Conservation (phyloP, 1,140 invertebrate species). For the Aphis gossypii region DNA sequence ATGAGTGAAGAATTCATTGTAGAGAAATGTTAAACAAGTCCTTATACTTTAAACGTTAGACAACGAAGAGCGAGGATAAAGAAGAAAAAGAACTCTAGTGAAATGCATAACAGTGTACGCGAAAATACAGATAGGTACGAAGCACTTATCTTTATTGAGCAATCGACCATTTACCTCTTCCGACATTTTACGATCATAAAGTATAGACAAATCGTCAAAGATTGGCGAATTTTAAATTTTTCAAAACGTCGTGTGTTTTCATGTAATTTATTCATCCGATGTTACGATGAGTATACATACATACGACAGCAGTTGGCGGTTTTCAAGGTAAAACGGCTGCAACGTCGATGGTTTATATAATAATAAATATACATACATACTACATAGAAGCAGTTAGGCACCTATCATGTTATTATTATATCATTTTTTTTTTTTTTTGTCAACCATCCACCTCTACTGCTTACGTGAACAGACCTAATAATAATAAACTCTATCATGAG, state of each 20-base stretch:
- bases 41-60: neutral
- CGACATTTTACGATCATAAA: conserved; percentile 19
- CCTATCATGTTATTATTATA: neutral
- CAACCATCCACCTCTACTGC: neutral
- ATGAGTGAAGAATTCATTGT: neutral
- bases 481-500: neutral
- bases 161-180: conserved; percentile 27
- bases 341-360: neutral
- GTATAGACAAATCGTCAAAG: neutral
- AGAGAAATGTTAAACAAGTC: neutral
- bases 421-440: neutral
- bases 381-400: neutral
- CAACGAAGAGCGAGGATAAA: neutral
- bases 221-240: neutral
- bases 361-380: neutral
- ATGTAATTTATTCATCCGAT: neutral
- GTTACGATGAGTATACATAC: neutral
- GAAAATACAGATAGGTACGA: neutral
- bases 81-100: conserved; percentile 17
- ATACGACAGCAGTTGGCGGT: neutral
- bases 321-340: conserved; percentile 27
- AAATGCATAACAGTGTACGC: neutral
- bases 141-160: conserved; percentile 26
- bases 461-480: neutral
- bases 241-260: neutral